phyloP scores from a whole-genome alignment of 2,888 invertebrate genomes.

The Drosophila lacicola region DNA sequence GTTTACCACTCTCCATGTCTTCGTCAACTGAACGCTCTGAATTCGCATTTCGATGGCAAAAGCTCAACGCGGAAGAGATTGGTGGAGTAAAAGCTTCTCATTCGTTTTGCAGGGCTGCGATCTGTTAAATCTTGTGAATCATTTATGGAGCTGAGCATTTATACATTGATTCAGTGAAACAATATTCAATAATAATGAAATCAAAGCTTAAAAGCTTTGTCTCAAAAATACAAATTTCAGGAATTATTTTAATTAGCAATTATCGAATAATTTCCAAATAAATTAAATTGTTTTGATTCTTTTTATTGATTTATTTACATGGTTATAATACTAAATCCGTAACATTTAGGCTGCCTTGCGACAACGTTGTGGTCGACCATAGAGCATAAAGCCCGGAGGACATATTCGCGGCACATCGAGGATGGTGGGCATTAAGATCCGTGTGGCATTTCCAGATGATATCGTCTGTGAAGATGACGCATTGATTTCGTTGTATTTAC shows the following conservation, averaged over 20 bases:
- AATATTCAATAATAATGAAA: not conserved
- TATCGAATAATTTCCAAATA: too few species aligned
- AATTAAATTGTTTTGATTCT: not conserved
- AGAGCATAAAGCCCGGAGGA: not conserved
- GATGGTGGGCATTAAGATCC: not conserved
- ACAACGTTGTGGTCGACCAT: not conserved
- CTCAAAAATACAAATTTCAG: too few species aligned
- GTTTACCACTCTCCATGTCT: conserved; percentile 47
- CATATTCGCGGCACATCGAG: conserved; percentile 3
- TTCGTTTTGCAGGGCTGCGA: conserved; percentile 13
- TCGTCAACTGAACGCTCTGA: conserved; percentile 17
- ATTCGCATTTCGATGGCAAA: not conserved
- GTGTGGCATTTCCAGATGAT: not conserved
- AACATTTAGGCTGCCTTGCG: not conserved
- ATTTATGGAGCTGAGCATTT: not conserved
- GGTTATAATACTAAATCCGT: too few species aligned
- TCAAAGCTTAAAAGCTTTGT: not conserved
- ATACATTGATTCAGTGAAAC: not conserved
- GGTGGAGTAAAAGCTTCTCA: conserved; percentile 12
- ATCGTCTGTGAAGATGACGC: not conserved
- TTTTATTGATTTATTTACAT: not conserved
- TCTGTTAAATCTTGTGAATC: not conserved
- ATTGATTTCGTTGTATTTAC: not conserved
- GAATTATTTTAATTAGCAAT: not conserved
- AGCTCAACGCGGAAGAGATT: not conserved